phyloP scores from a whole-genome alignment of 2,888 invertebrate genomes.

The Leptopilina drosophilae region DNA sequence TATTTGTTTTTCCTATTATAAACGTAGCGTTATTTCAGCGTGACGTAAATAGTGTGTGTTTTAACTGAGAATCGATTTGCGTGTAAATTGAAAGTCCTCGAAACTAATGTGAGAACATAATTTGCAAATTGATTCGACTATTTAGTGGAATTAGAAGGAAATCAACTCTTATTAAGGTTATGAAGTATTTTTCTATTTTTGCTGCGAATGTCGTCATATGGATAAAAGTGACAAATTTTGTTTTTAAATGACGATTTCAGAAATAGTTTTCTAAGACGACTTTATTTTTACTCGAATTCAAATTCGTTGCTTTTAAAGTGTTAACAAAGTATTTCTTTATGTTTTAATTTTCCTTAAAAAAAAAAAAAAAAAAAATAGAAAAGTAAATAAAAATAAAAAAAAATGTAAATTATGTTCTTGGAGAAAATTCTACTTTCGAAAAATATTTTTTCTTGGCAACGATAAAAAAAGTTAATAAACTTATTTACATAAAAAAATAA shows the following conservation, averaged over 20 bases:
- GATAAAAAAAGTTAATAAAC: not conserved
- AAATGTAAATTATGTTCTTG: not conserved
- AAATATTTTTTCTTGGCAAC: not conserved
- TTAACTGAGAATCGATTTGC: not conserved
- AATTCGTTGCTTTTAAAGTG: not conserved
- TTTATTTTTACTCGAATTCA: not conserved
- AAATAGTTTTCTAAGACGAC: too few relatives aligned
- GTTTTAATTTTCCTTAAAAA: not conserved
- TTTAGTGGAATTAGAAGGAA: constrained; percentile 11
- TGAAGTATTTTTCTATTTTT: not conserved
- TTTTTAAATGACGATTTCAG: not conserved
- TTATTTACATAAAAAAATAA: not conserved
- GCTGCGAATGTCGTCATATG: constrained; percentile 3
- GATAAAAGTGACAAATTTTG: not conserved
- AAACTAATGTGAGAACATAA: not conserved
- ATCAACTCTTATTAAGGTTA: constrained; percentile 1
- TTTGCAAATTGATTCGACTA: not conserved
- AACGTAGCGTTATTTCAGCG: not conserved
- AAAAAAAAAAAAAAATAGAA: too few relatives aligned
- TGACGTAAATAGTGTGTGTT: not conserved
- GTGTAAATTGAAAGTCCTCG: constrained; percentile 17
- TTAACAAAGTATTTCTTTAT: not conserved
- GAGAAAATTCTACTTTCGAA: not conserved
- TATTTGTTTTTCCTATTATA: not conserved
- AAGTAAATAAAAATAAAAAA: too few relatives aligned